These are phyloP conservation scores for Gallinago stenura DNA, from an alignment of 2,797 vertebrate species.

Conservation along the genomic window DNA sequence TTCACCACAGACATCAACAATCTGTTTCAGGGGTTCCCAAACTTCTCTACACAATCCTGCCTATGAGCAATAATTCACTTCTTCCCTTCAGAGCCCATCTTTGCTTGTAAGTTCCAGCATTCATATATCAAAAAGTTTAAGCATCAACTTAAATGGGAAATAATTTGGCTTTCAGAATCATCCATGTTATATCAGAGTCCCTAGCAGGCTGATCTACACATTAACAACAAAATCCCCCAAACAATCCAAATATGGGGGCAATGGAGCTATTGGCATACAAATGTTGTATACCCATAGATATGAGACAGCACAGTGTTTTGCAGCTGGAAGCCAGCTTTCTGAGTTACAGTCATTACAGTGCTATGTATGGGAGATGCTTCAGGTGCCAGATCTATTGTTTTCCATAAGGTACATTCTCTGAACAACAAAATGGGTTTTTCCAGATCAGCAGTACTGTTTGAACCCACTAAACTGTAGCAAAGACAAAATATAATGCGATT, in stretches of 20 bases:
- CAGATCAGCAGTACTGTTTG: neutral
- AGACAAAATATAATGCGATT: neutral
- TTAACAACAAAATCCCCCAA: neutral
- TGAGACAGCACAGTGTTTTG: fast-evolving
- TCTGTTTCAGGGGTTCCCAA: neutral
- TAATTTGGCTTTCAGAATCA: neutral
- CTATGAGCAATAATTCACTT: neutral
- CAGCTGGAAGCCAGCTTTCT: neutral
- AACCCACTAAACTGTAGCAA: slow-evolving; percentile 2
- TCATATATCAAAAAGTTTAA: neutral
- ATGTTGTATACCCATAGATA: neutral
- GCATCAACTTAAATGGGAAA: neutral
- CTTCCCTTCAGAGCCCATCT: neutral
- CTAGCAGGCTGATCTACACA: neutral
- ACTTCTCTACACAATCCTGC: neutral
- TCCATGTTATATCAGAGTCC: neutral
- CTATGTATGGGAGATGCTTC: neutral
- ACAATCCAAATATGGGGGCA: neutral
- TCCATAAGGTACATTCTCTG: neutral
- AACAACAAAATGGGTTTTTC: neutral
- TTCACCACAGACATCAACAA: fast-evolving
- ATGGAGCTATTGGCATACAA: neutral
- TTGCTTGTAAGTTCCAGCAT: neutral
- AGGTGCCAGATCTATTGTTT: neutral
- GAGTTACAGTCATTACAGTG: neutral